A percentile compares a stretch with the other conserved stretches of the same genome.
These are phyloP conservation scores for Numenius arquata DNA, from an alignment of 2,113 vertebrate genomes.

Conservation along the genomic window DNA sequence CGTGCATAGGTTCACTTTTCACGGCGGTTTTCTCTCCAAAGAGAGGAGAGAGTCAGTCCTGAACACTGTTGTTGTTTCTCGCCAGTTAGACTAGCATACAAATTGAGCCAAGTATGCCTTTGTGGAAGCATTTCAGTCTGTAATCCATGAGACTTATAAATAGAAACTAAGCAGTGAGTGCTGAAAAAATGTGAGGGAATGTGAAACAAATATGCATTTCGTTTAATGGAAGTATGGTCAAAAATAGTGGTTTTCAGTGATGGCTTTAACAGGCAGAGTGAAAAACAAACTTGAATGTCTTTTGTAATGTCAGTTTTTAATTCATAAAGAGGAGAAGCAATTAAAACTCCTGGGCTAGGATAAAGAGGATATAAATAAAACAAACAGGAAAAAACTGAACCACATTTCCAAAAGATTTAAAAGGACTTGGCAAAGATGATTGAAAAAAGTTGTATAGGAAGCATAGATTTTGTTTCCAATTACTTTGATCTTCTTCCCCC, in stretches of 20 bases:
- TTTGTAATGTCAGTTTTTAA: neutral
- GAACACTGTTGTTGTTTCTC: slow-evolving; percentile 20
- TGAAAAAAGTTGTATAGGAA: neutral
- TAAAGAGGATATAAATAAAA: neutral
- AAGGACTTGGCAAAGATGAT: neutral
- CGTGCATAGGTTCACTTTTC: slow-evolving; percentile 5
- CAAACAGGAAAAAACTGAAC: neutral
- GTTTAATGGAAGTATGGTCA: neutral
- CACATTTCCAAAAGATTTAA: neutral
- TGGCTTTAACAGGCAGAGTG: neutral
- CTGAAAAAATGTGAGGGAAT: neutral
- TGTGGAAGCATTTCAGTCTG: slow-evolving; percentile 3
- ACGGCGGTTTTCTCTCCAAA: neutral
- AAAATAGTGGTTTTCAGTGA: neutral
- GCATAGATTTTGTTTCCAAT: neutral
- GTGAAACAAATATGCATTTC: neutral
- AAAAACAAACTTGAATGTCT: neutral
- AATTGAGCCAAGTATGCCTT: slow-evolving; percentile 21
- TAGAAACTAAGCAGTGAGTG: neutral
- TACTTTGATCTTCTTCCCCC: neutral
- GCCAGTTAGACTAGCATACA: slow-evolving; percentile 39
- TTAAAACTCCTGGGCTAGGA: neutral
- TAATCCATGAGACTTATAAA: neutral
- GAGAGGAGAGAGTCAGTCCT: neutral
- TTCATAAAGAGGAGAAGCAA: neutral